phyloP scores from a whole-genome alignment of 1,140 invertebrate species.

The Lordiphosa clarofinis region DNA sequence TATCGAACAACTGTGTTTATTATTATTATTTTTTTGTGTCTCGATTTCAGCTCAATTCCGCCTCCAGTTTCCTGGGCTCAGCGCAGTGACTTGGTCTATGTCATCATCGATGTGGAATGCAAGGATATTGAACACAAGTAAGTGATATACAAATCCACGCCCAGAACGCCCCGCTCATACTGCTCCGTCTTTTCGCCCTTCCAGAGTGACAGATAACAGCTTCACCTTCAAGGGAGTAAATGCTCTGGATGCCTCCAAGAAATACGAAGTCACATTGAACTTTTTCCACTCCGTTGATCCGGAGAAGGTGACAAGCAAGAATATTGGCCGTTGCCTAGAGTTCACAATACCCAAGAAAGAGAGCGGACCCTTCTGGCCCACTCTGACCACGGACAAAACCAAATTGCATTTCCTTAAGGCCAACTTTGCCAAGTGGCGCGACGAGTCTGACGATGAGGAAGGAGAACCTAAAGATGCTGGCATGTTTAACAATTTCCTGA shows the following conservation, averaged over 20 bases:
- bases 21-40: slow-evolving; percentile 13
- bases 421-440: slow-evolving; percentile 98
- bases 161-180: slow-evolving; percentile 1
- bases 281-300: slow-evolving; percentile 90
- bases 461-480: slow-evolving; percentile 61
- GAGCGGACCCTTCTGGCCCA: slow-evolving; percentile 90
- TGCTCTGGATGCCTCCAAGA: slow-evolving; percentile 88
- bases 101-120: slow-evolving; percentile 94
- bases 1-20: slow-evolving; percentile 25
- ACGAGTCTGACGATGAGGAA: slow-evolving; percentile 89
- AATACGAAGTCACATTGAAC: slow-evolving; percentile 91
- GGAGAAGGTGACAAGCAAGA: slow-evolving; percentile 86
- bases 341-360: slow-evolving; percentile 83
- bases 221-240: slow-evolving; percentile 92
- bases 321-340: slow-evolving; percentile 88
- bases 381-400: slow-evolving; percentile 91
- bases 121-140: slow-evolving; percentile 90
- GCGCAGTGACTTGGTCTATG: slow-evolving; percentile 87
- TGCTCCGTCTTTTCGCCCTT: slow-evolving; percentile 14
- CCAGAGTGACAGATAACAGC: slow-evolving; percentile 87
- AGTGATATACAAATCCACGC: slow-evolving; percentile 26
- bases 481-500: slow-evolving; percentile 54
- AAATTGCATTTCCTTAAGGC: slow-evolving; percentile 98
- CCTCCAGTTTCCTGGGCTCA: slow-evolving; percentile 96
- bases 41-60: slow-evolving; percentile 81